Evolutionary conservation across 2,888 invertebrate genomes (phyloP).

Genomic region (Apocheima hispidaria): DNA sequence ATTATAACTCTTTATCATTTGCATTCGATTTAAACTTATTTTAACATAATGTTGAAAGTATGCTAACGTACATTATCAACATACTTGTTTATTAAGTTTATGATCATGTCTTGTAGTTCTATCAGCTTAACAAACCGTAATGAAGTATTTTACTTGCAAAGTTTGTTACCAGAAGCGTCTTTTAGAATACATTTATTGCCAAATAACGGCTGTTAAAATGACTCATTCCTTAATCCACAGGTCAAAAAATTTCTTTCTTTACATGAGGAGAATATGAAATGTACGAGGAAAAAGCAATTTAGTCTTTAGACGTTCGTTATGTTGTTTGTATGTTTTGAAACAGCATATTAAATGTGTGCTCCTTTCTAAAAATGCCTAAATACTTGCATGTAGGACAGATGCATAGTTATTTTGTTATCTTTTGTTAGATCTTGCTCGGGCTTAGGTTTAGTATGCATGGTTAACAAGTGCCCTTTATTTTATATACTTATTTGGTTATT

Average conservation of each 20-base stretch:
- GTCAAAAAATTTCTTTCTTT: constrained; percentile 73
- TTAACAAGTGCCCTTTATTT: constrained; percentile 20
- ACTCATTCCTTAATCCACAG: constrained; percentile 71
- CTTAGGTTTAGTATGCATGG: constrained; percentile 23
- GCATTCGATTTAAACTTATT: constrained; percentile 6
- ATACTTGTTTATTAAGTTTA: constrained; percentile 29
- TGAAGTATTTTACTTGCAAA: constrained; percentile 58
- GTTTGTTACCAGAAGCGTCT: constrained; percentile 52
- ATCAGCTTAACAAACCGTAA: constrained; percentile 44
- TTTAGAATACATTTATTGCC: constrained; percentile 72
- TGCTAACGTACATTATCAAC: constrained; percentile 37
- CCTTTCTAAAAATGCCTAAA: constrained; percentile 64
- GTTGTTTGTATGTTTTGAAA: constrained; percentile 56
- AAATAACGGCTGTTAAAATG: constrained; percentile 74
- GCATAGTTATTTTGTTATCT: constrained; percentile 30
- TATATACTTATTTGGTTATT: constrained; percentile 3
- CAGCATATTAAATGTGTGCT: constrained; percentile 70
- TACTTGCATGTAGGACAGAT: constrained; percentile 37
- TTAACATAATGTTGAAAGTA: constrained; percentile 12
- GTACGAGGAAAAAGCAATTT: constrained; percentile 68
- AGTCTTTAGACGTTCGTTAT: constrained; percentile 56
- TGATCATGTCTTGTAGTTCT: constrained; percentile 16
- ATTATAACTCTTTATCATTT: neutral
- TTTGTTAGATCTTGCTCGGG: constrained; percentile 12
- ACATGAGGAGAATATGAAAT: constrained; percentile 69